Percentiles rank a stretch among this genome's conserved stretches.
Conservation (phyloP, 2,797 vertebrate species). For the Tarsius wallacei region DNA sequence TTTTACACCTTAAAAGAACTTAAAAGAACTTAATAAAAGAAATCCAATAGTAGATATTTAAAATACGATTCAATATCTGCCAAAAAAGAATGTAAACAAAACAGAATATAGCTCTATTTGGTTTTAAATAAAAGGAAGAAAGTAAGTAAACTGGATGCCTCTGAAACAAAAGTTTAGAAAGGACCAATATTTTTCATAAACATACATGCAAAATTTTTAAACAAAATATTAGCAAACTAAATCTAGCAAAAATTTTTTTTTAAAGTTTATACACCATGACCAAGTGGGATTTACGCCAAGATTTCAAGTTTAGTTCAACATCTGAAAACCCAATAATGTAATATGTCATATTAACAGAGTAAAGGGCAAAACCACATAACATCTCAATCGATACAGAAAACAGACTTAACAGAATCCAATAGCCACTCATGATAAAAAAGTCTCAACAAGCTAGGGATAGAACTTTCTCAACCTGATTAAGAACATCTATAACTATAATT, state of each 20-base stretch:
- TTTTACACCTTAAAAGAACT: not conserved
- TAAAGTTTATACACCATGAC: not conserved
- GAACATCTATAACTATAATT: not conserved
- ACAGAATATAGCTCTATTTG: not conserved
- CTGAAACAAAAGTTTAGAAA: not conserved
- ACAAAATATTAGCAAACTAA: conserved; percentile 3
- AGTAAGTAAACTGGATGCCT: not conserved
- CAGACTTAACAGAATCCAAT: not conserved
- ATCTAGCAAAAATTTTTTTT: not conserved
- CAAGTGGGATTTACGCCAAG: not conserved
- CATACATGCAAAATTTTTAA: not conserved
- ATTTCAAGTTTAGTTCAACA: conserved; percentile 25
- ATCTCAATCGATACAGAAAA: not conserved
- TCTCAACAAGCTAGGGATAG: not conserved
- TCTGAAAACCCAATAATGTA: not conserved
- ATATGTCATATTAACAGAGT: not conserved
- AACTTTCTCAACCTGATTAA: not conserved
- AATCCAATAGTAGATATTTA: not conserved
- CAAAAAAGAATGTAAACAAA: not conserved
- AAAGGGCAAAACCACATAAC: not conserved
- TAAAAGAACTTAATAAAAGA: not conserved
- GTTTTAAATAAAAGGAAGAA: not conserved
- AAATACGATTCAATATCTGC: not conserved
- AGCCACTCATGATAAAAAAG: not conserved
- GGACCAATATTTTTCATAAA: not conserved